Evolutionary conservation across 1,140 invertebrate genomes (phyloP).

Genomic region (Drosophila simulans): DNA sequence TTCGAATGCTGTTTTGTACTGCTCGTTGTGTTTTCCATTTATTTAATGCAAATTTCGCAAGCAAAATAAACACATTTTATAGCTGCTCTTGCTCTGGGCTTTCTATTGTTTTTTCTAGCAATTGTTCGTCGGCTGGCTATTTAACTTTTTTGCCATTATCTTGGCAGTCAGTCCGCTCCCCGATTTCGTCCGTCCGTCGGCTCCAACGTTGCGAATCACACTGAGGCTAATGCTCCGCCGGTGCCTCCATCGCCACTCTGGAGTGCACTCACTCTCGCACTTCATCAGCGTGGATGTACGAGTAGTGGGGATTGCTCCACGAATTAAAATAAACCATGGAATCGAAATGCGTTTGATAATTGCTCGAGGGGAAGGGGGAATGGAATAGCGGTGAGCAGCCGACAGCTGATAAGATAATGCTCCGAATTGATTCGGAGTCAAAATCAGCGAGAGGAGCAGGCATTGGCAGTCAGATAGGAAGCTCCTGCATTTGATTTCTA

Average conservation of each 20-base stretch:
- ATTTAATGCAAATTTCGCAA: constrained; percentile 42
- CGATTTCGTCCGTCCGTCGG: constrained; percentile 42
- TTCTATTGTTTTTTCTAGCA: constrained; percentile 60
- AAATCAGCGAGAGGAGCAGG: constrained; percentile 15
- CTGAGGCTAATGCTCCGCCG: constrained; percentile 46
- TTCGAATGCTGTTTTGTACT: constrained; percentile 7
- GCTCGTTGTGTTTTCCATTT: constrained; percentile 12
- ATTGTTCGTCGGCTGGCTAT: constrained; percentile 46
- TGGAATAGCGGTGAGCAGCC: constrained; percentile 1
- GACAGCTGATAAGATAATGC: constrained; percentile 64
- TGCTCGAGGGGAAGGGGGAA: not conserved
- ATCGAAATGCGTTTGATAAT: constrained; percentile 53
- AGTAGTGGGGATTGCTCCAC: constrained; percentile 17
- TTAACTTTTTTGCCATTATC: constrained; percentile 35
- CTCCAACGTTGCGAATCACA: constrained; percentile 58
- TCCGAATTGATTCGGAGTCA: constrained; percentile 35
- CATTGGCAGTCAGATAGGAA: constrained; percentile 5
- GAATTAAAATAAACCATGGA: constrained; percentile 56
- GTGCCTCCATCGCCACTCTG: constrained; percentile 7
- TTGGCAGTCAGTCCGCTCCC: constrained; percentile 31
- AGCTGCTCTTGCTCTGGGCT: constrained; percentile 23
- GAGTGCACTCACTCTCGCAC: constrained; percentile 43
- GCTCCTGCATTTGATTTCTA: constrained; percentile 1
- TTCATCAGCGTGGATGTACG: not conserved
- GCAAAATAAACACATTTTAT: constrained; percentile 17